phyloP scores from a whole-genome alignment of 2,113 vertebrate species.

The Eretmochelys imbricata region DNA sequence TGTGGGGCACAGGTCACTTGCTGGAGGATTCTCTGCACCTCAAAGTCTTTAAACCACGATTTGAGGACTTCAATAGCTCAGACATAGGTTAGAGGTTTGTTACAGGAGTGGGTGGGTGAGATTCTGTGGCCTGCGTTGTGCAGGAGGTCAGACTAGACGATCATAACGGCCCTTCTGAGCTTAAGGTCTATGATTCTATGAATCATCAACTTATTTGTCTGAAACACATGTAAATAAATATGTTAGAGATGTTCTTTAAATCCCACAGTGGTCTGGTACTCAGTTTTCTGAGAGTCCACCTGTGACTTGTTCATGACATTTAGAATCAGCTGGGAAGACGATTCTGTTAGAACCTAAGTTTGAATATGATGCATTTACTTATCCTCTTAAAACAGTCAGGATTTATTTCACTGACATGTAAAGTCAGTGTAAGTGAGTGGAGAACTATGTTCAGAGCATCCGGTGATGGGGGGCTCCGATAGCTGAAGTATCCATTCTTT shows the following conservation, averaged over 20 bases:
- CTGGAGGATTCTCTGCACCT: too few relatives aligned
- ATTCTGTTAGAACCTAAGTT: neutral
- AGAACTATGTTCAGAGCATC: neutral
- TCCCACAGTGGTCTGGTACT: neutral
- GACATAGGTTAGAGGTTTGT: too few relatives aligned
- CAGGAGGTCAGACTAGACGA: too few relatives aligned
- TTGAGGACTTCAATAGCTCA: too few relatives aligned
- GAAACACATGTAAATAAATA: neutral
- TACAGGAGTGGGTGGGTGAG: too few relatives aligned
- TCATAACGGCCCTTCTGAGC: too few relatives aligned
- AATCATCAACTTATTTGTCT: neutral
- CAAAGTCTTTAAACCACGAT: too few relatives aligned
- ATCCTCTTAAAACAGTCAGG: neutral
- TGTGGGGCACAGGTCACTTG: too few relatives aligned
- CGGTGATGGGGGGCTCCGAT: neutral
- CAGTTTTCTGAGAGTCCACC: accelerated
- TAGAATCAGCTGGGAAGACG: neutral
- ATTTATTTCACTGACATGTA: neutral
- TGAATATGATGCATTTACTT: neutral
- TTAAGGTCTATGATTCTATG: too few relatives aligned
- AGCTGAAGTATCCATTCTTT: neutral
- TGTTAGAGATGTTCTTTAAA: neutral
- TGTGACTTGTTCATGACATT: neutral
- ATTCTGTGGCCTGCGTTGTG: too few relatives aligned
- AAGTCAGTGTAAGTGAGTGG: neutral